Percentiles rank a stretch among this genome's conserved stretches.
phyloP scores from a whole-genome alignment of 2,797 vertebrate species.

The Tenualosa ilisha region DNA sequence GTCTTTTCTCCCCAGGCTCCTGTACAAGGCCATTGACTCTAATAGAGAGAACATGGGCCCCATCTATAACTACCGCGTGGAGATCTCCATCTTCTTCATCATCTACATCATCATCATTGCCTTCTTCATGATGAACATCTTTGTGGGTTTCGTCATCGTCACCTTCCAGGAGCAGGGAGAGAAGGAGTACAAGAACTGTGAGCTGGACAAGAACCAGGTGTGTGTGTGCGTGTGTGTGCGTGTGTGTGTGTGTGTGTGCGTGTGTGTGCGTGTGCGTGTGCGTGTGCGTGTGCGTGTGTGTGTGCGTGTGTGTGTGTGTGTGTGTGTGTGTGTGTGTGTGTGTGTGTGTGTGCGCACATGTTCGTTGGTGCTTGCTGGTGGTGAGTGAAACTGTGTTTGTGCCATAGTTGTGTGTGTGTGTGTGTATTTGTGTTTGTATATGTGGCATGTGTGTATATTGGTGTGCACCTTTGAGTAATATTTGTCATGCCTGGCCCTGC shows the following conservation, averaged over 20 bases:
- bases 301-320: slow-evolving; percentile 17
- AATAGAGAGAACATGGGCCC: slow-evolving; percentile 93
- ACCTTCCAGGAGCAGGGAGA: slow-evolving; percentile 99
- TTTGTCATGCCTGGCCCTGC: neutral
- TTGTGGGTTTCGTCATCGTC: slow-evolving; percentile 98
- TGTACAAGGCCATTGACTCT: slow-evolving; percentile 97
- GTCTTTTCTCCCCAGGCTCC: slow-evolving; percentile 72
- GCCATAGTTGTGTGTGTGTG: neutral
- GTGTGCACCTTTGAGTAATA: neutral
- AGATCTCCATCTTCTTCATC: slow-evolving; percentile 99
- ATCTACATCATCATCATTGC: slow-evolving; percentile 99
- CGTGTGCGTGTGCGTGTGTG: slow-evolving; percentile 65
- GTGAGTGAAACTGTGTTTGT: slow-evolving; percentile 25
- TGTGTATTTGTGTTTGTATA: neutral
- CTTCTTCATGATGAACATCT: slow-evolving; percentile 99
- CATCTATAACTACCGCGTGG: slow-evolving; percentile 94
- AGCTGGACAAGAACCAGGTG: slow-evolving; percentile 99
- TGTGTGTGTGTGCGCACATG: neutral
- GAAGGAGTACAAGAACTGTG: slow-evolving; percentile 99
- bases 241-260: slow-evolving; percentile 20
- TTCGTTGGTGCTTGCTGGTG: too few relatives aligned
- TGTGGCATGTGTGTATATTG: neutral
- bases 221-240: slow-evolving; percentile 41
- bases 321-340: slow-evolving; percentile 20
- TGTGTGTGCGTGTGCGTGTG: too few relatives aligned